Percentiles rank a stretch among this genome's conserved stretches.
Evolutionary conservation across 2,113 vertebrate species (phyloP).

Genomic region (Chlorodrepanis virens): DNA sequence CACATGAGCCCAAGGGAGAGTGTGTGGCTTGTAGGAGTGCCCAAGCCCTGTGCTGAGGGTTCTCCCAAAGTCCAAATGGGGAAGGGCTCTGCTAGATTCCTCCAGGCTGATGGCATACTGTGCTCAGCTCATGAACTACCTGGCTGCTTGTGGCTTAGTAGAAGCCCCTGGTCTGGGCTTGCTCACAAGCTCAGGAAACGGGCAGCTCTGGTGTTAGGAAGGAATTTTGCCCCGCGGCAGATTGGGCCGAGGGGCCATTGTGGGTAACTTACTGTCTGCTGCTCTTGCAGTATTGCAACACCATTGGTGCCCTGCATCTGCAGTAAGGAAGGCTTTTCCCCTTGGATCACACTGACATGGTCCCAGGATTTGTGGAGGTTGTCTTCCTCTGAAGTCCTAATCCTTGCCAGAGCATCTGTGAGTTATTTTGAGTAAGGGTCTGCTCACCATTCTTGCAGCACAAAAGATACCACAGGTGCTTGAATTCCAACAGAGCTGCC

Average conservation of each 20-base stretch:
- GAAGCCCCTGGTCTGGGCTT: not conserved
- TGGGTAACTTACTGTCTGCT: not conserved
- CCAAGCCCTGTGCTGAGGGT: accelerated
- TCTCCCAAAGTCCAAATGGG: accelerated
- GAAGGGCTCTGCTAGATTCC: not conserved
- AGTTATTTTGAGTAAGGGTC: not conserved
- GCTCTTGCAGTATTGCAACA: not conserved
- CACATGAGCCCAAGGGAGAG: not conserved
- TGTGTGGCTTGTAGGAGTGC: not conserved
- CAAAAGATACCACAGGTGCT: accelerated
- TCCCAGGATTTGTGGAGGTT: too few species aligned
- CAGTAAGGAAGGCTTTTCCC: not conserved
- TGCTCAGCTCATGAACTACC: not conserved
- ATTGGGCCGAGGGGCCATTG: not conserved
- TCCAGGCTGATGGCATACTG: not conserved
- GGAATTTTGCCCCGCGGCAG: not conserved
- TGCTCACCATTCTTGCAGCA: not conserved
- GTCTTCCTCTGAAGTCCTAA: not conserved
- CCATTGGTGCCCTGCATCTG: not conserved
- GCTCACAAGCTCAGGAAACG: not conserved
- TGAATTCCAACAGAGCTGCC: not conserved
- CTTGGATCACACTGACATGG: not conserved
- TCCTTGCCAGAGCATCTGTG: not conserved
- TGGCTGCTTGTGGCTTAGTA: not conserved
- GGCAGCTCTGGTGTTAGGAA: not conserved